Evolutionary conservation across 2,888 invertebrate genomes (phyloP).

Genomic region (Sthenelais limicola): DNA sequence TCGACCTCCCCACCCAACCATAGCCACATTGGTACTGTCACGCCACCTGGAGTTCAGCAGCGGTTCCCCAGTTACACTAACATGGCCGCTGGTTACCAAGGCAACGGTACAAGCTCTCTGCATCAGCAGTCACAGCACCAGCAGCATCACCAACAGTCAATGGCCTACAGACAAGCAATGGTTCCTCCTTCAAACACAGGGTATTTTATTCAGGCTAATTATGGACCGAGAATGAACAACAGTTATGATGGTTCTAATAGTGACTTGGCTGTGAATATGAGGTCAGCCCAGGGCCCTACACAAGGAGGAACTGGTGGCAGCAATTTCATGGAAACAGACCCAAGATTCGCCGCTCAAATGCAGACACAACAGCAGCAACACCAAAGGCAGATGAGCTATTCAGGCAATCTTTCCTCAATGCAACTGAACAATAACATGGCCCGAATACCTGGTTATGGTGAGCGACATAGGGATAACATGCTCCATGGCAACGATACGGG

Average conservation of each 20-base stretch:
- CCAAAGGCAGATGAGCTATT: constrained; percentile 5
- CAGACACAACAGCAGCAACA: no score
- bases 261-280: no score
- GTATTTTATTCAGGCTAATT: constrained; percentile 18
- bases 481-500: constrained; percentile 27
- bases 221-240: not conserved
- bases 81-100: constrained; percentile 38
- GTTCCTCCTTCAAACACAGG: no score
- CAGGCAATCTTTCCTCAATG: constrained; percentile 20
- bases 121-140: constrained; percentile 12
- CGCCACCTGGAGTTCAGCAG: constrained; percentile 29
- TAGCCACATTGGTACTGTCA: constrained; percentile 11
- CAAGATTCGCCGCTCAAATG: no score
- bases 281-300: no score
- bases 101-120: constrained; percentile 4
- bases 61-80: constrained; percentile 25
- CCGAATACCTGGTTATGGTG: constrained; percentile 6
- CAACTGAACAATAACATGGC: not conserved
- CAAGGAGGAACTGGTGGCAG: no score
- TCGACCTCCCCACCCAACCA: constrained; percentile 8
- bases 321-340: no score
- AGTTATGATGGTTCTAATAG: no score
- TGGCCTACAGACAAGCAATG: not conserved
- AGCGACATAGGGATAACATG: not conserved
- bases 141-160: not conserved